These are phyloP conservation scores for Drosophila pseudoananassae DNA, from an alignment of 1,140 invertebrate genomes.

Conservation along the genomic window DNA sequence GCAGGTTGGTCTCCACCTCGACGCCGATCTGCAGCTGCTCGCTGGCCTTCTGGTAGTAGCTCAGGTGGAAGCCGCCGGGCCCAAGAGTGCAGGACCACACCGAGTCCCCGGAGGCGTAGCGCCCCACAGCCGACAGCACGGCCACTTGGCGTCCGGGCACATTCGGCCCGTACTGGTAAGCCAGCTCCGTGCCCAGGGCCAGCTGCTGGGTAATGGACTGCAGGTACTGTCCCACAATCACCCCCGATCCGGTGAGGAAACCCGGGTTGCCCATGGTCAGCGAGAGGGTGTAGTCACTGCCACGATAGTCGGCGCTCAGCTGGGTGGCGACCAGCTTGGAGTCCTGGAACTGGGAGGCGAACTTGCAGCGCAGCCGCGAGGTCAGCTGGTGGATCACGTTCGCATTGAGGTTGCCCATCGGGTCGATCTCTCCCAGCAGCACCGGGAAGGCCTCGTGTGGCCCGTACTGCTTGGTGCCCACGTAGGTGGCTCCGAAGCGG, in stretches of 20 bases:
- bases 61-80: slow-evolving; percentile 91
- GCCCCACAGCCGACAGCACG: slow-evolving; percentile 91
- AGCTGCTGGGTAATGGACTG: slow-evolving; percentile 91
- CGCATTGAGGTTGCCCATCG: slow-evolving; percentile 97
- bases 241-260: slow-evolving; percentile 92
- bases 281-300: slow-evolving; percentile 93
- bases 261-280: slow-evolving; percentile 95
- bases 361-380: slow-evolving; percentile 91
- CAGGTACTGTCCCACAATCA: slow-evolving; percentile 95
- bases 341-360: slow-evolving; percentile 95
- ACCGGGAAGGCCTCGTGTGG: slow-evolving; percentile 96
- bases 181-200: slow-evolving; percentile 95
- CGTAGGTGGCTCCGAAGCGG: slow-evolving; percentile 98
- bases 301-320: slow-evolving; percentile 94
- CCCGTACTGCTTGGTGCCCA: slow-evolving; percentile 93
- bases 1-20: slow-evolving; percentile 93
- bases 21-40: slow-evolving; percentile 94
- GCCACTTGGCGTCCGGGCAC: slow-evolving; percentile 95
- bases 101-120: slow-evolving; percentile 87
- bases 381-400: slow-evolving; percentile 97
- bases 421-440: slow-evolving; percentile 97
- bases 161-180: slow-evolving; percentile 94
- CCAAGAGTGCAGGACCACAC: slow-evolving; percentile 91
- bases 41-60: slow-evolving; percentile 97
- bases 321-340: slow-evolving; percentile 95